phyloP scores from a whole-genome alignment of 2,888 invertebrate species.

The Amiota mariae region DNA sequence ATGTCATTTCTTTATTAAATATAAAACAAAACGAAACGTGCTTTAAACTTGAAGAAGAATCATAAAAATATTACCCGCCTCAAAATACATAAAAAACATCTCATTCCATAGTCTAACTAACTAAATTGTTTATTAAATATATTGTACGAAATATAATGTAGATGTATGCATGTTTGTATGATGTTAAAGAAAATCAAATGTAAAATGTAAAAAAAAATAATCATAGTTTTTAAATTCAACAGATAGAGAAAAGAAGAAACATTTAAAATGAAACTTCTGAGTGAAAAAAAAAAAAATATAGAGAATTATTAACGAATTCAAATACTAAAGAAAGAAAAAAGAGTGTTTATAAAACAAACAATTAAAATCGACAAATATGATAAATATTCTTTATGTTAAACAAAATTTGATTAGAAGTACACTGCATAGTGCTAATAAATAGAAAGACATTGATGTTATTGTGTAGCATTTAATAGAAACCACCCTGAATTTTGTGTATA shows the following conservation, averaged over 20 bases:
- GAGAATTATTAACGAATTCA: too few relatives aligned
- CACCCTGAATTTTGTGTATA: constrained; percentile 22
- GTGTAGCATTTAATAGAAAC: constrained; percentile 29
- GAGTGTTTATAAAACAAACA: too few relatives aligned
- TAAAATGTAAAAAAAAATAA: neutral
- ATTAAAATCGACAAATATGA: too few relatives aligned
- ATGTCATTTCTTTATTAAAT: constrained; percentile 9
- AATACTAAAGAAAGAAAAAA: too few relatives aligned
- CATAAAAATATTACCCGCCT: constrained; percentile 18
- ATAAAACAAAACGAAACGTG: neutral
- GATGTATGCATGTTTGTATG: too few relatives aligned
- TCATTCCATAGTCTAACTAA: constrained; percentile 24
- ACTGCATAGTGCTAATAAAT: too few relatives aligned
- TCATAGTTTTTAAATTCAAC: constrained; percentile 2
- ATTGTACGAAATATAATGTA: too few relatives aligned
- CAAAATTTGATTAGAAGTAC: too few relatives aligned
- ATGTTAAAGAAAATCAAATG: constrained; percentile 25
- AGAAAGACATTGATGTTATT: constrained; percentile 1
- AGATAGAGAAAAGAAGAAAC: neutral
- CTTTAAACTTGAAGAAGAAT: constrained; percentile 6
- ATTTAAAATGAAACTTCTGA: neutral
- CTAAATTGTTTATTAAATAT: neutral
- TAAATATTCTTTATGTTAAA: too few relatives aligned
- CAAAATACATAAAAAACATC: constrained; percentile 13
- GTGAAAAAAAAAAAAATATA: too few relatives aligned